phyloP scores from a whole-genome alignment of 2,113 vertebrate genomes.

The Oncorhynchus gorbuscha region DNA sequence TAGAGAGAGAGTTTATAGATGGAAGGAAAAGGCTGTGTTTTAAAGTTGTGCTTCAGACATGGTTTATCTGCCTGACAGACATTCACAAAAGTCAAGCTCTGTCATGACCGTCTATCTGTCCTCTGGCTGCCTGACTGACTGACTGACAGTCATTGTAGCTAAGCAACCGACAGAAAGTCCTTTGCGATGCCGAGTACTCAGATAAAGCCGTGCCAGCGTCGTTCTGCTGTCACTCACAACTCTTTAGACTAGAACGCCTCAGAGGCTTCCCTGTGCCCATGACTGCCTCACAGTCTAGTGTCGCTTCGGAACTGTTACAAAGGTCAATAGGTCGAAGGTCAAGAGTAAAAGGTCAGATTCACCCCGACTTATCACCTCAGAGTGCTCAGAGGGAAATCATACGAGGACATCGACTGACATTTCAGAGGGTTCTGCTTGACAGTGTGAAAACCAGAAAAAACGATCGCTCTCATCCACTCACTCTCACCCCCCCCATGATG shows the following conservation, averaged over 20 bases:
- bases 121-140: conserved; percentile 11
- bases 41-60: too few relatives aligned
- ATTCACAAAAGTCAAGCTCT: background rate
- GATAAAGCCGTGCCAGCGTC: conserved; percentile 60
- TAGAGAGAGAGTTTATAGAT: background rate
- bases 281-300: background rate
- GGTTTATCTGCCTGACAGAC: too few relatives aligned
- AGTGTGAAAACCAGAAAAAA: too few relatives aligned
- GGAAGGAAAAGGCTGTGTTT: background rate
- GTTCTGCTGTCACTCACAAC: conserved; percentile 55
- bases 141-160: conserved; percentile 49
- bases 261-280: background rate
- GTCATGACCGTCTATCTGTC: background rate
- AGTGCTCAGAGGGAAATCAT: too few relatives aligned
- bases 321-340: conserved; percentile 18
- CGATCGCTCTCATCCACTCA: too few relatives aligned
- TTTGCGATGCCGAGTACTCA: conserved; percentile 53
- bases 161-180: conserved; percentile 40
- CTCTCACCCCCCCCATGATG: too few relatives aligned
- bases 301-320: background rate
- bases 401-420: too few relatives aligned
- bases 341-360: conserved; percentile 21
- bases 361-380: background rate
- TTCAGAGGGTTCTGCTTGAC: too few relatives aligned
- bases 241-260: conserved; percentile 9